phyloP scores from a whole-genome alignment of 2,888 invertebrate genomes.

The Anticlea derivata region DNA sequence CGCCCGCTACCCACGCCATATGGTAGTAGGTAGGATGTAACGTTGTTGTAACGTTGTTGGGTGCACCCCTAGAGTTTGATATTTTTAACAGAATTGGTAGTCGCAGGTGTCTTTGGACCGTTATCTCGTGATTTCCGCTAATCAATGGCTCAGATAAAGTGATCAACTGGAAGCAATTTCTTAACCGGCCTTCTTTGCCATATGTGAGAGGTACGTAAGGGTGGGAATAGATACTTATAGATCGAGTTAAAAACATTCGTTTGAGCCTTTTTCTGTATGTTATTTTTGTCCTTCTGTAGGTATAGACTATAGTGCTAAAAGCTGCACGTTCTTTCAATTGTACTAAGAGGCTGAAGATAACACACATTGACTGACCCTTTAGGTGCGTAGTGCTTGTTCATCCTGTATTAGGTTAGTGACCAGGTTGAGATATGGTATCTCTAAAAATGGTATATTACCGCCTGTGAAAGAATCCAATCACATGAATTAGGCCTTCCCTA shows the following conservation, averaged over 20 bases:
- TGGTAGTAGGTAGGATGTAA: too few species aligned
- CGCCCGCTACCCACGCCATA: too few species aligned
- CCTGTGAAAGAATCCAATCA: background rate
- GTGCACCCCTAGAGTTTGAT: slow-evolving; percentile 31
- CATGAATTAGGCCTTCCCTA: background rate
- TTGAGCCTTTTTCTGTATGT: background rate
- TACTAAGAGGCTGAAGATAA: too few species aligned
- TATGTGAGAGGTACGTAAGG: slow-evolving; percentile 29
- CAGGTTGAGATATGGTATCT: too few species aligned
- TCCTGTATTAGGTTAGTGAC: too few species aligned
- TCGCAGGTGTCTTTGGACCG: slow-evolving; percentile 56
- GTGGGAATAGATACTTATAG: background rate
- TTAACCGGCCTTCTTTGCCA: slow-evolving; percentile 48
- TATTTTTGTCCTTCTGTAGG: too few species aligned
- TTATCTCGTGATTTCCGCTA: slow-evolving; percentile 70
- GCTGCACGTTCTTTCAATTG: too few species aligned
- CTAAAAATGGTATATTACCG: too few species aligned
- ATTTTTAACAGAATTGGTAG: slow-evolving; percentile 56
- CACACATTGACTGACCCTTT: too few species aligned
- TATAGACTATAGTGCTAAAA: too few species aligned
- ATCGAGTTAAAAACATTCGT: background rate
- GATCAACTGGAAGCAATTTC: slow-evolving; percentile 67
- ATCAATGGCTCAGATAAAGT: slow-evolving; percentile 64
- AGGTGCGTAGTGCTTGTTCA: too few species aligned
- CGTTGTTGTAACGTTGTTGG: too few species aligned